Conservation (phyloP, 2,888 invertebrate species). For the Aproaerema taeniolella region DNA sequence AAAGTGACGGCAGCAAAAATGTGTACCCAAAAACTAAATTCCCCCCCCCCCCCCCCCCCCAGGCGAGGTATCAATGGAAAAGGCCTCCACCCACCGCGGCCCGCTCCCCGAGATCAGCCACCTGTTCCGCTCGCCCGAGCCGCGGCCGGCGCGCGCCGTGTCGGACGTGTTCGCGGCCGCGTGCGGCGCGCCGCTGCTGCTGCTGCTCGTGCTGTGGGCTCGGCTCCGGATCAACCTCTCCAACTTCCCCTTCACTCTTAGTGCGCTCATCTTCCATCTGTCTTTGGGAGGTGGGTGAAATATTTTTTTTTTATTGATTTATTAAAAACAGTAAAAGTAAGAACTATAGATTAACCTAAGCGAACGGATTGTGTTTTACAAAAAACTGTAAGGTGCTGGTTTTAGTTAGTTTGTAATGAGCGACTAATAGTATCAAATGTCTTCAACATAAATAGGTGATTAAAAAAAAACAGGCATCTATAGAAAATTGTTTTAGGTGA, state of each 20-base stretch:
- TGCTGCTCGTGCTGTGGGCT: slow-evolving; percentile 91
- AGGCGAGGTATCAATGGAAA: slow-evolving; percentile 15
- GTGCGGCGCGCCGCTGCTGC: slow-evolving; percentile 87
- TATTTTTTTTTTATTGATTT: neutral
- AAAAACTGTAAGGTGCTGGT: no score
- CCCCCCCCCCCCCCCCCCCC: neutral
- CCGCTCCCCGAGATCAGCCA: slow-evolving; percentile 83
- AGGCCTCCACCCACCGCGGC: slow-evolving; percentile 39
- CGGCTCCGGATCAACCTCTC: slow-evolving; percentile 91
- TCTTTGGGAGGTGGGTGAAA: slow-evolving; percentile 85
- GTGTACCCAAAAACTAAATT: neutral
- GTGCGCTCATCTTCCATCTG: slow-evolving; percentile 92
- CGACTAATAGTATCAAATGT: no score
- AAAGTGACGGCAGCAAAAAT: no score
- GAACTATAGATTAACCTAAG: no score
- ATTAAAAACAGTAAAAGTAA: no score
- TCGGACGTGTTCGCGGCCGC: slow-evolving; percentile 94
- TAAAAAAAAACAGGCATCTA: no score
- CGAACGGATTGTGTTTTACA: no score
- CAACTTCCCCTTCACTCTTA: slow-evolving; percentile 86
- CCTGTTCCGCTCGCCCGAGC: slow-evolving; percentile 93
- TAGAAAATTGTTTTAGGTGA: no score
- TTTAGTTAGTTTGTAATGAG: no score
- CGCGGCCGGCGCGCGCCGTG: slow-evolving; percentile 90
- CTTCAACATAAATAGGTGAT: no score